A percentile compares a stretch with the other conserved stretches of the same genome.
Evolutionary conservation across 2,888 invertebrate species (phyloP).

Genomic region (Volucella inflata): DNA sequence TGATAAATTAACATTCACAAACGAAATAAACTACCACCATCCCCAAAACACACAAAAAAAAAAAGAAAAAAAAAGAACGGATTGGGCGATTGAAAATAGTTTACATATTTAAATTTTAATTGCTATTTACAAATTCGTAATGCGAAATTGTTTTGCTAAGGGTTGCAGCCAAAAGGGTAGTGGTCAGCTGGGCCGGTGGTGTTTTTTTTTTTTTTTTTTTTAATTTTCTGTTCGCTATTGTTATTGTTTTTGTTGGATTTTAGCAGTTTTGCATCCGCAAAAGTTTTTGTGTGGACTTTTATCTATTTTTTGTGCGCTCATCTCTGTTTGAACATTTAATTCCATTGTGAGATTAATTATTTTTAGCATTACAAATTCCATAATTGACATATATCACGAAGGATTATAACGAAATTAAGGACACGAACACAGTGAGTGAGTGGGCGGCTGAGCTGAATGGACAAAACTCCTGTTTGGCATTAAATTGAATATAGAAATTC

Average conservation of each 20-base stretch:
- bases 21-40: conserved; percentile 60
- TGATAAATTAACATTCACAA: conserved; percentile 76
- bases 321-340: conserved; percentile 73
- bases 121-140: conserved; percentile 76
- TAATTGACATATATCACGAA: conserved; percentile 75
- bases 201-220: conserved; percentile 20
- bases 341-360: conserved; percentile 76
- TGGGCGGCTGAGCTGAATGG: conserved; percentile 22
- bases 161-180: conserved; percentile 47
- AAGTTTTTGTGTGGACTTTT: conserved; percentile 50
- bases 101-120: conserved; percentile 76
- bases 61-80: conserved; percentile 38
- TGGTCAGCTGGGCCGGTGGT: background rate
- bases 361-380: conserved; percentile 76
- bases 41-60: conserved; percentile 14
- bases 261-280: conserved; percentile 7
- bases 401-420: conserved; percentile 76
- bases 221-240: background rate
- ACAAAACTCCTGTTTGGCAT: conserved; percentile 58
- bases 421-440: conserved; percentile 38
- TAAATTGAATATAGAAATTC: conserved; percentile 75
- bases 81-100: conserved; percentile 72
- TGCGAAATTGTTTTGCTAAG: conserved; percentile 74
- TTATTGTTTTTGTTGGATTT: conserved; percentile 18
- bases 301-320: conserved; percentile 47